phyloP scores from a whole-genome alignment of 2,797 vertebrate species.

The Dendrocincla fuliginosa region DNA sequence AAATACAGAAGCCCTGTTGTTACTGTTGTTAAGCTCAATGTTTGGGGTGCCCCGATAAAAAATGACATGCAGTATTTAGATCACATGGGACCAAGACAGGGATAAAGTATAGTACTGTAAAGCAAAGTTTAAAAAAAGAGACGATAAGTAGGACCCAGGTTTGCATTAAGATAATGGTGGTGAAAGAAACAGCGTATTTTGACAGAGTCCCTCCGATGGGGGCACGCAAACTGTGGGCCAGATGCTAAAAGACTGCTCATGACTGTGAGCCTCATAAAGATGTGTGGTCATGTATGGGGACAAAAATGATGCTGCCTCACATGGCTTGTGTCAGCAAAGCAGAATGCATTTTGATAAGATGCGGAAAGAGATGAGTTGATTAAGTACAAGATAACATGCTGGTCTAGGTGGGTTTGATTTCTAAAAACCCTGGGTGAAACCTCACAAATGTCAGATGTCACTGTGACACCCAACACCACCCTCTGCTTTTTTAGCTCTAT shows the following conservation, averaged over 20 bases:
- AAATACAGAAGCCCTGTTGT: neutral
- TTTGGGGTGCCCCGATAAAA: neutral
- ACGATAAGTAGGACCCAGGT: fast-evolving
- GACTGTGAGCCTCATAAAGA: neutral
- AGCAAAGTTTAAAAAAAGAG: neutral
- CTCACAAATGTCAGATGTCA: neutral
- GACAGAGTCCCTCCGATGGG: neutral
- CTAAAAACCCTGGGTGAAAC: neutral
- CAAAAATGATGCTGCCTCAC: neutral
- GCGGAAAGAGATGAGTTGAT: neutral
- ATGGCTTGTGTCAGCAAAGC: neutral
- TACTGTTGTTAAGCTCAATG: fast-evolving
- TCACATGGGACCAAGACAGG: neutral
- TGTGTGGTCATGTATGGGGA: fast-evolving
- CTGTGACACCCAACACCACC: neutral
- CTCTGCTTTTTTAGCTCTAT: neutral
- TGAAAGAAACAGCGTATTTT: neutral
- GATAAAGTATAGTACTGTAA: neutral
- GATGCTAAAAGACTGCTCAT: neutral
- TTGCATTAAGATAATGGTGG: neutral
- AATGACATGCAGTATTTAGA: neutral
- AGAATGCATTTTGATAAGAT: neutral
- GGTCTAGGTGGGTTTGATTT: neutral
- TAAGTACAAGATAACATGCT: neutral
- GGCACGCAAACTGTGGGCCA: neutral